Conservation (phyloP, 2,113 vertebrate species). For the Martes martes region DNA sequence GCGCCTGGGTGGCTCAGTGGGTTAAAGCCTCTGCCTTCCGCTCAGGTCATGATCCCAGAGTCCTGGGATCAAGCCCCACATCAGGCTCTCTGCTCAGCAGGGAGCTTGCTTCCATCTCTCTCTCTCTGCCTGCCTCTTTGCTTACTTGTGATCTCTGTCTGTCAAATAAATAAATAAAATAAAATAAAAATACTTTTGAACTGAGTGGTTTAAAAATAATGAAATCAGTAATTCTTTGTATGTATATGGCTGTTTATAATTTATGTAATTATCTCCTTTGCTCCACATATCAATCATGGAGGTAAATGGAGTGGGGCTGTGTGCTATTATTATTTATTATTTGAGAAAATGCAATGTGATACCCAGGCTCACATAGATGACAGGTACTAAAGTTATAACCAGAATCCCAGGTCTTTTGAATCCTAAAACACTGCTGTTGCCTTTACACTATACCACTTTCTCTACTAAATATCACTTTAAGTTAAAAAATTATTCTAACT, state of each 20-base stretch:
- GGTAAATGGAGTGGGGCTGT: neutral
- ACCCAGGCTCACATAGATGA: neutral
- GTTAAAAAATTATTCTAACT: neutral
- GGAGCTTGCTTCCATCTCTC: too few relatives aligned
- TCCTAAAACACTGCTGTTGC: neutral
- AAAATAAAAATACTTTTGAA: neutral
- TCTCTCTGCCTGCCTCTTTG: too few relatives aligned
- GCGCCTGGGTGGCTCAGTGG: too few relatives aligned
- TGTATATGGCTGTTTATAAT: neutral
- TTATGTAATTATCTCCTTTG: neutral
- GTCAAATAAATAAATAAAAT: too few relatives aligned
- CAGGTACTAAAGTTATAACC: neutral
- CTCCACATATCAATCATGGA: neutral
- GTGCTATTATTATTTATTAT: neutral
- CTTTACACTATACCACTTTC: neutral
- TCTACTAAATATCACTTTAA: neutral
- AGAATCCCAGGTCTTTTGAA: neutral
- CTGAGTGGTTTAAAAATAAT: neutral
- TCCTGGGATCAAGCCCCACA: too few relatives aligned
- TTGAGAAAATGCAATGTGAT: neutral
- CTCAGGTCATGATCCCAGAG: too few relatives aligned
- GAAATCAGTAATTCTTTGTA: neutral
- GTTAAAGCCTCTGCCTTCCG: too few relatives aligned
- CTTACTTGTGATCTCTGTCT: too few relatives aligned
- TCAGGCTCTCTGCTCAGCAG: too few relatives aligned